Evolutionary conservation across 2,113 vertebrate genomes (phyloP).

Genomic region (Dicentrarchus labrax): DNA sequence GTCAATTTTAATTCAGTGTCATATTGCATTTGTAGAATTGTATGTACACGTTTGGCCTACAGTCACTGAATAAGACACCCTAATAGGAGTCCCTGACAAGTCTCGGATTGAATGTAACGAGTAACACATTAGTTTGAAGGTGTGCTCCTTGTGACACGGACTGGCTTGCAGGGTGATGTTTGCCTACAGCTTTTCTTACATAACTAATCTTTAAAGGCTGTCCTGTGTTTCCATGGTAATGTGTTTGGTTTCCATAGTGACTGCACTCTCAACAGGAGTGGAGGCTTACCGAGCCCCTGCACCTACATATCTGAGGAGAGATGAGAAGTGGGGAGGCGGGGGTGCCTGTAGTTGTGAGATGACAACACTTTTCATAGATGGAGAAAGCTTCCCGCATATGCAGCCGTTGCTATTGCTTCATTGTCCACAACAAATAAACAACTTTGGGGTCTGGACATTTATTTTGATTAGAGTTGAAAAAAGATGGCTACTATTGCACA

Average conservation of each 20-base stretch:
- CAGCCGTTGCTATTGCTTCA: background rate
- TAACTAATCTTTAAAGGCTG: conserved; percentile 70
- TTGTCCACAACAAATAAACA: conserved; percentile 20
- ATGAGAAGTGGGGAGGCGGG: conserved; percentile 21
- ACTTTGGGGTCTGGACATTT: background rate
- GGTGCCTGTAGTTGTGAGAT: conserved; percentile 2
- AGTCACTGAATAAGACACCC: too few species aligned
- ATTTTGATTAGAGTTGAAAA: conserved; percentile 1
- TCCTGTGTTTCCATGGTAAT: conserved; percentile 82
- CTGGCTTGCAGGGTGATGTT: conserved; percentile 34
- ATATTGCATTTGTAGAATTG: background rate
- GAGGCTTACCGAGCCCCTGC: conserved; percentile 42
- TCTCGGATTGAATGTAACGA: background rate
- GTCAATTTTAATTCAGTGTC: background rate
- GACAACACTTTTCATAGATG: background rate
- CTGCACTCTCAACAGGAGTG: conserved; percentile 53
- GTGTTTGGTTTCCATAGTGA: conserved; percentile 81
- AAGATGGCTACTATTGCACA: background rate
- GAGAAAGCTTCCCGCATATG: conserved; percentile 2
- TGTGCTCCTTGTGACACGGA: conserved; percentile 27
- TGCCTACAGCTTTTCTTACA: conserved; percentile 72
- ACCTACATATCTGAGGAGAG: conserved; percentile 57
- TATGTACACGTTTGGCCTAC: background rate
- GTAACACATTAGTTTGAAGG: conserved; percentile 21
- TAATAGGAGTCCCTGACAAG: background rate